phyloP scores from a whole-genome alignment of 92 coral and sea anemone genomes.

The Diadumene lineata region DNA sequence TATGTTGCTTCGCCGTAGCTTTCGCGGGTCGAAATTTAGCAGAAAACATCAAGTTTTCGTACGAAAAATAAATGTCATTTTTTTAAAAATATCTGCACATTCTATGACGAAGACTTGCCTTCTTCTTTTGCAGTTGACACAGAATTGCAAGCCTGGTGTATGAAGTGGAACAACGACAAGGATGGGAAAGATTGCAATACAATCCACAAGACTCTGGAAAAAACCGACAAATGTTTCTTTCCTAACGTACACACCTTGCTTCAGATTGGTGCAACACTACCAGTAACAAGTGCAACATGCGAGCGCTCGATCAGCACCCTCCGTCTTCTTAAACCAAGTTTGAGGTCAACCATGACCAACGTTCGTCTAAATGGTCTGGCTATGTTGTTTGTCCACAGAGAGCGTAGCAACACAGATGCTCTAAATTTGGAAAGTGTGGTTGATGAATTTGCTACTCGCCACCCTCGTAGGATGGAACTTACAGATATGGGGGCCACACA shows the following conservation, averaged over 20 bases:
- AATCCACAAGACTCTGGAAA: constrained; percentile 19
- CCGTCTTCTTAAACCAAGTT: neutral
- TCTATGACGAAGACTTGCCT: constrained; percentile 31
- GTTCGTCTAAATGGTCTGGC: too few species aligned
- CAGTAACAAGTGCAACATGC: constrained; percentile 24
- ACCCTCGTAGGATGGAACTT: constrained; percentile 11
- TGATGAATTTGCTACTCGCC: constrained; percentile 8
- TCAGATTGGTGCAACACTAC: constrained; percentile 17
- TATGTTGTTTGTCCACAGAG: constrained; percentile 21
- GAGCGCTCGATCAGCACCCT: constrained; percentile 26
- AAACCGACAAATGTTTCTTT: constrained; percentile 27
- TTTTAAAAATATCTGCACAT: constrained; percentile 29
- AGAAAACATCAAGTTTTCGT: too few species aligned
- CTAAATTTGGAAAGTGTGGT: constrained; percentile 3
- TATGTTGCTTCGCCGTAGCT: too few species aligned
- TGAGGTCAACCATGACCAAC: constrained; percentile 12
- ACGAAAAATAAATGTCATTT: too few species aligned
- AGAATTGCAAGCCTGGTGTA: constrained; percentile 33
- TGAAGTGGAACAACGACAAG: constrained; percentile 28
- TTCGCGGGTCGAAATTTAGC: too few species aligned
- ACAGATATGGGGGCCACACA: too few species aligned
- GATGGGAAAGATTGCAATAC: constrained; percentile 19
- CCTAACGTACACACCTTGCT: constrained; percentile 36
- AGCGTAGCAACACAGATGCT: constrained; percentile 4
- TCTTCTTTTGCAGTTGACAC: constrained; percentile 35